phyloP scores from a whole-genome alignment of 2,113 vertebrate genomes.

The human (Homo sapiens) region DNA sequence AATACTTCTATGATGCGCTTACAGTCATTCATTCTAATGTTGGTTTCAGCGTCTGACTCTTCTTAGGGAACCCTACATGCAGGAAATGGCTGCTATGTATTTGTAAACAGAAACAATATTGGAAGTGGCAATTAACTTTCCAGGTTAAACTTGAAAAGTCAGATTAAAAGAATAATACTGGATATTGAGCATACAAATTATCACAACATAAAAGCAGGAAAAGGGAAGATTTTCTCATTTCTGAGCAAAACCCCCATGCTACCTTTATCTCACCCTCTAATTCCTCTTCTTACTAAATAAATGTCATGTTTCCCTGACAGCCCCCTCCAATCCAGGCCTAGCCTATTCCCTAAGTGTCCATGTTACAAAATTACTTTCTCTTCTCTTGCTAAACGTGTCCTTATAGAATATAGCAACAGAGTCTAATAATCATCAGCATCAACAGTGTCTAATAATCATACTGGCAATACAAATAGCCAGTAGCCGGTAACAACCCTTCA shows the following conservation, averaged over 20 bases:
- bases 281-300: not conserved
- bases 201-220: constrained; percentile 8
- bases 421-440: not conserved
- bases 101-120: not conserved
- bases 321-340: not conserved
- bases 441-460: too few species aligned
- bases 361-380: not conserved
- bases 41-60: not conserved
- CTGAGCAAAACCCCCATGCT: not conserved
- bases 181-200: not conserved
- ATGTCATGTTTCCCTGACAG: not conserved
- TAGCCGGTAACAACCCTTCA: not conserved
- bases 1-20: not conserved
- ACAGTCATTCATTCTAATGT: not conserved
- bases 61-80: not conserved
- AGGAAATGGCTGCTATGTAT: not conserved
- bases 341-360: not conserved
- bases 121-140: not conserved
- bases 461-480: too few species aligned
- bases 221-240: not conserved
- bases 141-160: not conserved
- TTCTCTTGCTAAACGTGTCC: not conserved
- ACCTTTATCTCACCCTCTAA: not conserved
- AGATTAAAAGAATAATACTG: not conserved
- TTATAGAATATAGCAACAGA: not conserved